Conservation (phyloP, 1,140 invertebrate genomes). For the silkworm (Bombyx mori) region ASM3026992v2 NC_085130.1:16864501-16865000, state of each 20-base stretch:
- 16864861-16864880: slow-evolving; percentile 64
- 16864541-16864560: slow-evolving; percentile 50
- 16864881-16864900: slow-evolving; percentile 56
- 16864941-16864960: slow-evolving; percentile 38
- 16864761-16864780: slow-evolving; percentile 39
- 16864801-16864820: slow-evolving; percentile 50
- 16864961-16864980: slow-evolving; percentile 56
- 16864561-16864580: slow-evolving; percentile 41
- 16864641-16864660: slow-evolving; percentile 53
- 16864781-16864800: slow-evolving; percentile 52
- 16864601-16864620: slow-evolving; percentile 32
- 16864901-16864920: slow-evolving; percentile 51
- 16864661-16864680: slow-evolving; percentile 35
- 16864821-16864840: slow-evolving; percentile 54
- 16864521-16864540: slow-evolving; percentile 62
- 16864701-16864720: slow-evolving; percentile 63
- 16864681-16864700: slow-evolving; percentile 34
- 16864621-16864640: slow-evolving; percentile 40
- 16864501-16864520: slow-evolving; percentile 56
- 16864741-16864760: slow-evolving; percentile 54
- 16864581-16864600: slow-evolving; percentile 39
- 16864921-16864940: slow-evolving; percentile 32
- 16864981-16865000: slow-evolving; percentile 53
- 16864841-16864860: slow-evolving; percentile 53
- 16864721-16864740: slow-evolving; percentile 58